phyloP scores from a whole-genome alignment of 2,888 invertebrate genomes.

The Cheilosia soror region DNA sequence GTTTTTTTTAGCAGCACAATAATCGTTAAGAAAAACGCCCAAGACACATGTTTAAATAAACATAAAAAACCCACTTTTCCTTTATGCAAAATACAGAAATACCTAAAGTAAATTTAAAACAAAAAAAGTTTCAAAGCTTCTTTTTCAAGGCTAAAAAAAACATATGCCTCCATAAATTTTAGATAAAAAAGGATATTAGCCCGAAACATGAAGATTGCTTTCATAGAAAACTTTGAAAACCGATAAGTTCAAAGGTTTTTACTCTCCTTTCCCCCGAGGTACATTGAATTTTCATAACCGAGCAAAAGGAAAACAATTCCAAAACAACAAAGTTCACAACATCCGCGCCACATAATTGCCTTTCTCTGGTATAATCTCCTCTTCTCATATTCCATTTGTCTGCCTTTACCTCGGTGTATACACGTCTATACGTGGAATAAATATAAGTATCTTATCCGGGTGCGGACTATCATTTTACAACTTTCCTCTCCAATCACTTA shows the following conservation, averaged over 20 bases:
- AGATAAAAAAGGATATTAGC: slow-evolving; percentile 34
- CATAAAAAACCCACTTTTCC: too few species aligned
- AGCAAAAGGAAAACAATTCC: background rate
- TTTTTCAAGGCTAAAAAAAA: background rate
- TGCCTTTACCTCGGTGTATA: slow-evolving; percentile 14
- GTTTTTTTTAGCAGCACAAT: too few species aligned
- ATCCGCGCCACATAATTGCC: slow-evolving; percentile 63
- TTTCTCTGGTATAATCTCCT: slow-evolving; percentile 26
- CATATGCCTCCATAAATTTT: background rate
- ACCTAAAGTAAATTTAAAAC: too few species aligned
- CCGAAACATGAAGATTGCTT: slow-evolving; percentile 5
- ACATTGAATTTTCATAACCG: background rate
- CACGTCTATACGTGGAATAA: background rate
- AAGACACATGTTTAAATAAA: too few species aligned
- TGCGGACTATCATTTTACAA: slow-evolving; percentile 43
- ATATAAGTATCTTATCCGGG: slow-evolving; percentile 5
- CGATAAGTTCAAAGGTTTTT: slow-evolving; percentile 43
- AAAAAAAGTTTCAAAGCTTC: background rate
- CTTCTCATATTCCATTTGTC: slow-evolving; percentile 27
- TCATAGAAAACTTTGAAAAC: slow-evolving; percentile 24
- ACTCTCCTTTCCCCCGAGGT: too few species aligned
- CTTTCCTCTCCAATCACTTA: slow-evolving; percentile 35
- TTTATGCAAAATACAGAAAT: too few species aligned
- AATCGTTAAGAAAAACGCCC: too few species aligned
- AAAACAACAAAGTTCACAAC: slow-evolving; percentile 55